Conservation (phyloP, 2,113 vertebrate genomes). For the Pipra filicauda region DNA sequence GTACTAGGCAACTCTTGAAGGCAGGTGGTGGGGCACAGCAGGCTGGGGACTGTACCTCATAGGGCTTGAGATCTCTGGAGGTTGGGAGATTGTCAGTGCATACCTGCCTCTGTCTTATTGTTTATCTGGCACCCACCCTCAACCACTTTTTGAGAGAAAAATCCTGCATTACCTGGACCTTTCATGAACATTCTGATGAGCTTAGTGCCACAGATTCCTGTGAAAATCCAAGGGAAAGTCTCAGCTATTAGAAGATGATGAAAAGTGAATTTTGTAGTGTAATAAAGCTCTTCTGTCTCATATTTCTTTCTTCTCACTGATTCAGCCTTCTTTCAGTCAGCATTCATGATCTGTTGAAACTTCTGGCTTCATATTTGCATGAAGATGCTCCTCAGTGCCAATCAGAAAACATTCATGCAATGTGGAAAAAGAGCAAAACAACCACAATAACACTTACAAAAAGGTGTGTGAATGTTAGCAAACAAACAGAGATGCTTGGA, state of each 20-base stretch:
- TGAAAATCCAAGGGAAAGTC: neutral
- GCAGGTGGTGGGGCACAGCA: neutral
- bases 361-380: neutral
- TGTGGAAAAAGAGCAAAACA: neutral
- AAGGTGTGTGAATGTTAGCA: neutral
- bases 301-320: neutral
- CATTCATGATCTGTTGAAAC: neutral
- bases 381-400: neutral
- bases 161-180: neutral
- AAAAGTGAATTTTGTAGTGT: neutral
- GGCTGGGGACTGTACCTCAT: neutral
- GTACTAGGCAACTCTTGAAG: neutral
- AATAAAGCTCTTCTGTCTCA: neutral
- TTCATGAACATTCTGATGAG: neutral
- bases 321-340: neutral
- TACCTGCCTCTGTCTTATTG: neutral
- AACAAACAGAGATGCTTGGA: neutral
- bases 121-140: neutral
- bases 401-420: neutral
- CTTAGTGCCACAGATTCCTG: neutral
- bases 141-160: neutral
- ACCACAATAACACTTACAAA: neutral
- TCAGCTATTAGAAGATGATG: neutral
- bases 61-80: neutral
- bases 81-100: fast-evolving